Conservation (phyloP, 2,113 vertebrate species). For the Chaenocephalus aceratus region DNA sequence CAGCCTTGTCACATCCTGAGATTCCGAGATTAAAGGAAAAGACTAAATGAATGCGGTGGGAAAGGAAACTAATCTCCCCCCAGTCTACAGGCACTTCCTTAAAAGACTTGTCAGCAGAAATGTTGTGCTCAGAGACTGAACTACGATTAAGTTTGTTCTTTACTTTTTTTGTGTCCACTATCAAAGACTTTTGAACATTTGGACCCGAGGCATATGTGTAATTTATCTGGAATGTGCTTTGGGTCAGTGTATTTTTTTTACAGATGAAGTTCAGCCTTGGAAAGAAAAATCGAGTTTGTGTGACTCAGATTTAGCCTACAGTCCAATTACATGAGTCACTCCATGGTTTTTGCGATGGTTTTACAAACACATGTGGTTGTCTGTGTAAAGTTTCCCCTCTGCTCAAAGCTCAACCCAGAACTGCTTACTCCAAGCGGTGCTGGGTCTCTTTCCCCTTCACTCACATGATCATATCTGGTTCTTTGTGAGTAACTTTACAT, state of each 20-base stretch:
- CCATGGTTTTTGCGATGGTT: conserved; percentile 31
- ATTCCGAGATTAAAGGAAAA: background rate
- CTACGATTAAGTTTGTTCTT: background rate
- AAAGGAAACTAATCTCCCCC: background rate
- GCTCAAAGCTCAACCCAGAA: conserved; percentile 20
- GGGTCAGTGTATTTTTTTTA: conserved; percentile 12
- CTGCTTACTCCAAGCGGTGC: background rate
- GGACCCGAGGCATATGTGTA: background rate
- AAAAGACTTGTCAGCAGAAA: conserved; percentile 17
- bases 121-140: conserved; percentile 24
- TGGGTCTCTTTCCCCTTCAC: conserved; percentile 4
- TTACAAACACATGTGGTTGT: conserved; percentile 57
- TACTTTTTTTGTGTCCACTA: conserved; percentile 2
- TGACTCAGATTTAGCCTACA: conserved; percentile 13
- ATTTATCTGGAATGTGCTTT: conserved; percentile 33
- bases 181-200: conserved; percentile 1
- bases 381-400: conserved; percentile 67
- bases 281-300: background rate
- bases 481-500: conserved; percentile 18
- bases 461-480: background rate
- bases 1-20: conserved; percentile 27
- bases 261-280: background rate
- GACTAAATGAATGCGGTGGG: background rate
- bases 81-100: conserved; percentile 13
- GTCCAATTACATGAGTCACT: conserved; percentile 64